Evolutionary conservation across 92 coral and sea anemone genomes (phyloP).

Genomic region (Porites rus): DNA sequence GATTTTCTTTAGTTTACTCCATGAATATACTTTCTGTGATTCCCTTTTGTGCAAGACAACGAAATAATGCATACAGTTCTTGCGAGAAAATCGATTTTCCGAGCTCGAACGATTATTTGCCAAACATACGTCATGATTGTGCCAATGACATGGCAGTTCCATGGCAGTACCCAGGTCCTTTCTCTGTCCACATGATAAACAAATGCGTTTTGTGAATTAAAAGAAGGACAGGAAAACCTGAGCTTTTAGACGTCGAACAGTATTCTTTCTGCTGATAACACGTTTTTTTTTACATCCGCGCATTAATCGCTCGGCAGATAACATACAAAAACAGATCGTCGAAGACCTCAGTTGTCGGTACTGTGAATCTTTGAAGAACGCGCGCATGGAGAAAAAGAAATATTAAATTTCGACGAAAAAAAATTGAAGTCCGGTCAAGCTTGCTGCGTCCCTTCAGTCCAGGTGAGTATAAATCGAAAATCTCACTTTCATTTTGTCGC

Average conservation of each 20-base stretch:
- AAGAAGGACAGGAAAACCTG: no score
- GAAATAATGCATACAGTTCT: not conserved
- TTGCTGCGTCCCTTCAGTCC: not conserved
- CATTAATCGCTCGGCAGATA: not conserved
- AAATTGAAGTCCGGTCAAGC: not conserved
- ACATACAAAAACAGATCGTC: not conserved
- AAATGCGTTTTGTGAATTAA: not conserved
- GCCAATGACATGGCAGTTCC: slow-evolving; percentile 30
- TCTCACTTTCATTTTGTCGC: not conserved
- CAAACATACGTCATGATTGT: no score
- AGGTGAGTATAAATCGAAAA: slow-evolving; percentile 9
- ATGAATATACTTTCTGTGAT: no score
- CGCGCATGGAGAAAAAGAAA: not conserved
- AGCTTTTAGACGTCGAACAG: not conserved
- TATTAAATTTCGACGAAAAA: not conserved
- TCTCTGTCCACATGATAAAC: slow-evolving; percentile 14
- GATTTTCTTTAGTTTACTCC: no score
- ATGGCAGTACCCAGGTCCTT: slow-evolving; percentile 16
- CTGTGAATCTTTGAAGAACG: not conserved
- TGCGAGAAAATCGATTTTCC: no score
- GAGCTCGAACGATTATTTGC: no score
- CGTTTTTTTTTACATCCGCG: not conserved
- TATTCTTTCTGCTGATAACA: not conserved
- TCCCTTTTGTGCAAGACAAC: not conserved
- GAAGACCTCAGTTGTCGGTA: not conserved